Percentiles rank a stretch among this genome's conserved stretches.
phyloP scores from a whole-genome alignment of 2,797 vertebrate species.

The Carcharodon carcharias region DNA sequence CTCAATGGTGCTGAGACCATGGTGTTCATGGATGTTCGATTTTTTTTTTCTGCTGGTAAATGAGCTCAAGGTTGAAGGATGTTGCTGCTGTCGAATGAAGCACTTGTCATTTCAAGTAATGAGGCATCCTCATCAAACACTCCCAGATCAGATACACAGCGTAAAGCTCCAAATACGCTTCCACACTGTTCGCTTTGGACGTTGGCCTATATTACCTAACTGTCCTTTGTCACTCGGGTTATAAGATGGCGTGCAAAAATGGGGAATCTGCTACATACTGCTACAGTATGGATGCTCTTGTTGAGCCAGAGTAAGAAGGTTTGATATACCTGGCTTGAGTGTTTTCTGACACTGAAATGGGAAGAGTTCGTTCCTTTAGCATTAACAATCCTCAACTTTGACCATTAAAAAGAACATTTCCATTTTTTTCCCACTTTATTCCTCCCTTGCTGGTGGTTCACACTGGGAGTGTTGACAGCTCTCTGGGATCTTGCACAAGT shows the following conservation, averaged over 20 bases:
- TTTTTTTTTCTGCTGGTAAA: neutral
- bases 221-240: neutral
- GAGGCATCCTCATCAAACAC: neutral
- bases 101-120: neutral
- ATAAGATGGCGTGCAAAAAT: neutral
- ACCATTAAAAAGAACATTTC: neutral
- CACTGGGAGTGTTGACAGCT: neutral
- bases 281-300: neutral
- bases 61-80: neutral
- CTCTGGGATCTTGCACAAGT: neutral
- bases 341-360: neutral
- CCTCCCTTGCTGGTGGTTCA: neutral
- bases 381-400: neutral
- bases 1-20: neutral
- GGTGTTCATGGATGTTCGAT: neutral
- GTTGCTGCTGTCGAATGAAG: neutral
- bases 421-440: neutral
- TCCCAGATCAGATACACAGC: neutral
- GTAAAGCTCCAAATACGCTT: neutral
- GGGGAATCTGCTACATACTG: neutral
- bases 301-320: neutral
- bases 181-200: too few species aligned
- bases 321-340: neutral
- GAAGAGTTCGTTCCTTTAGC: neutral
- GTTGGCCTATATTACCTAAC: neutral